These are phyloP conservation scores for Mustelus asterias DNA, from an alignment of 2,113 vertebrate species.

Conservation along the genomic window DNA sequence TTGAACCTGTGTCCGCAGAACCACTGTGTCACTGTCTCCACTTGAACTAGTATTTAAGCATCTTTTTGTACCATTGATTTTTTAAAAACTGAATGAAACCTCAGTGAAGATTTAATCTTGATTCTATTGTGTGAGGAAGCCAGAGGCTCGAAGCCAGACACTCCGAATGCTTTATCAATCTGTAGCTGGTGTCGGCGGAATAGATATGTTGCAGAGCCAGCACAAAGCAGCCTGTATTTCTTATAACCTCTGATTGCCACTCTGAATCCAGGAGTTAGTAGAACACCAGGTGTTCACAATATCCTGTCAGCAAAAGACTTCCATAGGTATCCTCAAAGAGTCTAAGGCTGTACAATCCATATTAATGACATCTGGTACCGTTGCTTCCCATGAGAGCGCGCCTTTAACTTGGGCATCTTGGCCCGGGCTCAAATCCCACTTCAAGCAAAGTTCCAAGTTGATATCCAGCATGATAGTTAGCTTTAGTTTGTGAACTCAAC, in stretches of 20 bases:
- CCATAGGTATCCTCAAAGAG: not conserved
- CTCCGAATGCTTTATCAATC: not conserved
- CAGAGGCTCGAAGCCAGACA: not conserved
- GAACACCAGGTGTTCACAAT: not conserved
- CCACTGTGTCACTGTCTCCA: no score
- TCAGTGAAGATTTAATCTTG: not conserved
- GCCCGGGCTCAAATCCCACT: not conserved
- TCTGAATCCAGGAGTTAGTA: not conserved
- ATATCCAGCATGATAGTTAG: no score
- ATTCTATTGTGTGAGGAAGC: not conserved
- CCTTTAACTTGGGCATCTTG: not conserved
- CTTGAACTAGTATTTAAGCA: not conserved
- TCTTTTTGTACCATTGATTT: not conserved
- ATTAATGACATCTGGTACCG: not conserved
- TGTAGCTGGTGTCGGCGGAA: not conserved
- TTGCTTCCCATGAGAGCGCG: not conserved
- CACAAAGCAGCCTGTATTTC: not conserved
- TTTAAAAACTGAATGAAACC: not conserved
- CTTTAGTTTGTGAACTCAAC: no score
- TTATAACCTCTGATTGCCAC: not conserved
- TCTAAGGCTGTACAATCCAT: not conserved
- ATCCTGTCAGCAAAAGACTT: not conserved
- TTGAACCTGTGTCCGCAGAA: no score
- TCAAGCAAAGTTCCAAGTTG: not conserved
- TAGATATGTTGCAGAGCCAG: not conserved